phyloP scores from a whole-genome alignment of 2,797 vertebrate genomes.

The Melanotaenia trifasciata region DNA sequence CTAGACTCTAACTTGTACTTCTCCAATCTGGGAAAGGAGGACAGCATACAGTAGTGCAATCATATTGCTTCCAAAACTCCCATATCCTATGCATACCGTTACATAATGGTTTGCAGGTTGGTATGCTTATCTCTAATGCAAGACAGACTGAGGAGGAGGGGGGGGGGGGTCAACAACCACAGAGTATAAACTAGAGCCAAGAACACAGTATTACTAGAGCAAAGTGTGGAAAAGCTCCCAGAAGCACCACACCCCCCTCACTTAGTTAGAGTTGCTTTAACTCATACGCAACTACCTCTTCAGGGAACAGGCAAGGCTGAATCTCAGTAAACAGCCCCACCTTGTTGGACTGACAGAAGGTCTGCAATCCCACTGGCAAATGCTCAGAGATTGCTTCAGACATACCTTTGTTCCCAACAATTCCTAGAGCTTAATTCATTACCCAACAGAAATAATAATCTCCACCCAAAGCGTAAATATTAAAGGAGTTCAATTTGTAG shows the following conservation, averaged over 20 bases:
- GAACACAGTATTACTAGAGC: conserved; percentile 66
- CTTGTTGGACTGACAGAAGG: conserved; percentile 68
- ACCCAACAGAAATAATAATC: conserved; percentile 25
- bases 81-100: conserved; percentile 45
- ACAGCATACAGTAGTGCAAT: conserved; percentile 18
- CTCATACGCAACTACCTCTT: conserved; percentile 44
- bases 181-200: conserved; percentile 45
- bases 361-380: conserved; percentile 63
- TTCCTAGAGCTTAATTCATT: conserved; percentile 25
- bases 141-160: conserved; percentile 40
- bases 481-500: neutral
- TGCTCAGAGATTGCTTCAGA: conserved; percentile 34
- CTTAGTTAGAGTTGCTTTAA: conserved; percentile 47
- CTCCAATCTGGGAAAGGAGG: conserved; percentile 31
- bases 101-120: conserved; percentile 41
- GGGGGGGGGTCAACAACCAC: conserved; percentile 42
- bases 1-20: conserved; percentile 43
- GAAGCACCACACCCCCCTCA: conserved; percentile 70
- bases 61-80: conserved; percentile 35
- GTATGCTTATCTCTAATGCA: conserved; percentile 52
- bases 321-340: conserved; percentile 71
- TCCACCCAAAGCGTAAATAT: conserved; percentile 22
- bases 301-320: conserved; percentile 67
- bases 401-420: conserved; percentile 32
- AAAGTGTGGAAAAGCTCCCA: conserved; percentile 62